A percentile compares a stretch with the other conserved stretches of the same genome.
Evolutionary conservation across 2,888 invertebrate species (phyloP).

Genomic region (Synanthedon tipuliformis): DNA sequence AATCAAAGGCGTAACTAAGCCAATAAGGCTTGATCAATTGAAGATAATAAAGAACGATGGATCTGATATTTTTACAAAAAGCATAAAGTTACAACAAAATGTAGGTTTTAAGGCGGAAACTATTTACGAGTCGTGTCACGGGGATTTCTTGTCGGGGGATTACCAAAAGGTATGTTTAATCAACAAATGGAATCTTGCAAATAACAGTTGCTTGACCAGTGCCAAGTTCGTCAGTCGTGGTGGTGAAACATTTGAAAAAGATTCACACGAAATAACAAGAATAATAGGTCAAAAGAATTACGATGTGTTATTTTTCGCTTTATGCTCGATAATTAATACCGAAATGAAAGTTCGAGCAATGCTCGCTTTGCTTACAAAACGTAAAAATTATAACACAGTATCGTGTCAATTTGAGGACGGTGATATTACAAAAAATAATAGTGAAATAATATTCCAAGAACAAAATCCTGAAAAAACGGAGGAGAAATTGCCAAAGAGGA

Average conservation of each 20-base stretch:
- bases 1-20: not conserved
- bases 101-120: conserved; percentile 23
- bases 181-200: conserved; percentile 22
- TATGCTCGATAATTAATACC: conserved; percentile 39
- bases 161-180: conserved; percentile 25
- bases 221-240: conserved; percentile 21
- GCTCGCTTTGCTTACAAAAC: conserved; percentile 28
- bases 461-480: not conserved
- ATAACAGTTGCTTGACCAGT: conserved; percentile 27
- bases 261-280: conserved; percentile 33
- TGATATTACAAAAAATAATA: not conserved
- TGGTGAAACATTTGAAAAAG: conserved; percentile 18
- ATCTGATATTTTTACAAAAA: not conserved
- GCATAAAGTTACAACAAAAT: not conserved
- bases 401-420: conserved; percentile 4
- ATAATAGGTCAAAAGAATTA: conserved; percentile 47
- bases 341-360: conserved; percentile 41
- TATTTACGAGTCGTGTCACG: conserved; percentile 23
- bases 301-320: conserved; percentile 31
- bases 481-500: conserved; percentile 11
- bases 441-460: too few species aligned
- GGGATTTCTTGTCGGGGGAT: conserved; percentile 32
- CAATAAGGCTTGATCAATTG: not conserved
- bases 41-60: not conserved
- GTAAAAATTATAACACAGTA: conserved; percentile 5